phyloP scores from a whole-genome alignment of 2,797 vertebrate genomes.

The Euphonia xanthogaster region DNA sequence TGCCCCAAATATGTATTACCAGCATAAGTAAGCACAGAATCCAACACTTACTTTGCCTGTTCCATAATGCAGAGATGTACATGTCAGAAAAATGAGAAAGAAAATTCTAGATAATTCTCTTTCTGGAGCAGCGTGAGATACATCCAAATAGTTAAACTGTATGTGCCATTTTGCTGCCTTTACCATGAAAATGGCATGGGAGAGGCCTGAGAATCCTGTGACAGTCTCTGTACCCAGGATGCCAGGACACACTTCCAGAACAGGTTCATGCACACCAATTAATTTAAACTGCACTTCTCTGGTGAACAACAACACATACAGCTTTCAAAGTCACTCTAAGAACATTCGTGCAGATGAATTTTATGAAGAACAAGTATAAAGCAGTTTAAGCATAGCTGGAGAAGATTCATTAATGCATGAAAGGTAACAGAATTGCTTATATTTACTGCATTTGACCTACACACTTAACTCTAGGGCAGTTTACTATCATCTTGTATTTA shows the following conservation, averaged over 20 bases:
- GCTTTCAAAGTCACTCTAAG: not conserved
- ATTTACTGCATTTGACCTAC: not conserved
- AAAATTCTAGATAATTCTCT: not conserved
- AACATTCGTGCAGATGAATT: not conserved
- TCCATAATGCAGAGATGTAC: not conserved
- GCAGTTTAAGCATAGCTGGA: not conserved
- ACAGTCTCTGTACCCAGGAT: not conserved
- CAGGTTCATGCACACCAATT: not conserved
- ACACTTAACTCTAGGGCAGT: not conserved
- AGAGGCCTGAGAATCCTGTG: not conserved
- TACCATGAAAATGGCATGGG: no score
- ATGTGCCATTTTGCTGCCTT: not conserved
- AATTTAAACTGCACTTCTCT: not conserved
- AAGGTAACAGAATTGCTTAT: not conserved
- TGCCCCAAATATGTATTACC: not conserved
- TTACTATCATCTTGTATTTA: not conserved
- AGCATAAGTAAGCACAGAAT: not conserved
- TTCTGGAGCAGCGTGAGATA: not conserved
- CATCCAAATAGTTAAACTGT: not conserved
- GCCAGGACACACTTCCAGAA: not conserved
- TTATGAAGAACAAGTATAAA: not conserved
- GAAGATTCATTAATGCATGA: not conserved
- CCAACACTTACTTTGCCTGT: not conserved
- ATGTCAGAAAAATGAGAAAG: not conserved
- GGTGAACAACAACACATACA: not conserved